These are phyloP conservation scores for Vireo altiloquus DNA, from an alignment of 2,113 vertebrate species.

Conservation along the genomic window DNA sequence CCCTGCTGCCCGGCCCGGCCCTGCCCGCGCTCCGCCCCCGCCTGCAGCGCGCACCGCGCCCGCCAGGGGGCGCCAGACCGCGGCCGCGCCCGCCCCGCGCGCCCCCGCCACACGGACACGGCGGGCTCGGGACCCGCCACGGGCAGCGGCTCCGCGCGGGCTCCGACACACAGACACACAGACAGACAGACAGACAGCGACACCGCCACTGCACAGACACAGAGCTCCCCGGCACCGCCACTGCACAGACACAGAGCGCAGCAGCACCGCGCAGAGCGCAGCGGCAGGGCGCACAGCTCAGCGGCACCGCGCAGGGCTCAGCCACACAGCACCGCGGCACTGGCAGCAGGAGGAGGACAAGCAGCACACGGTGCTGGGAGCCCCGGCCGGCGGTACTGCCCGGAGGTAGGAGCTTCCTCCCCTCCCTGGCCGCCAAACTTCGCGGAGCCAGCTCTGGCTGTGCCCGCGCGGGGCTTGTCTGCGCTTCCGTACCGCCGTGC, in stretches of 20 bases:
- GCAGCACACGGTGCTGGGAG: not conserved
- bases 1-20: too few relatives aligned
- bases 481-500: not conserved
- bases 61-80: not conserved
- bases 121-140: not conserved
- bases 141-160: not conserved
- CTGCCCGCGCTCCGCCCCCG: not conserved
- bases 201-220: not conserved
- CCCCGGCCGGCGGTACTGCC: not conserved
- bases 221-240: not conserved
- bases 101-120: not conserved
- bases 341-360: not conserved
- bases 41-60: not conserved
- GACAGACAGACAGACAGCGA: not conserved
- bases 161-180: too few relatives aligned
- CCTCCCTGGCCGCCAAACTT: not conserved
- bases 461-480: not conserved
- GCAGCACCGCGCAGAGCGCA: not conserved
- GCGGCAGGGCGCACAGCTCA: not conserved
- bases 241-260: not conserved
- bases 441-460: not conserved
- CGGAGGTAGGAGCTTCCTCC: conserved; percentile 25
- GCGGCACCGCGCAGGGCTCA: not conserved
- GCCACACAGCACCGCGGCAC: not conserved
- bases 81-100: not conserved